Evolutionary conservation across 1,140 invertebrate genomes (phyloP).

Genomic region (Drosophila auraria): DNA sequence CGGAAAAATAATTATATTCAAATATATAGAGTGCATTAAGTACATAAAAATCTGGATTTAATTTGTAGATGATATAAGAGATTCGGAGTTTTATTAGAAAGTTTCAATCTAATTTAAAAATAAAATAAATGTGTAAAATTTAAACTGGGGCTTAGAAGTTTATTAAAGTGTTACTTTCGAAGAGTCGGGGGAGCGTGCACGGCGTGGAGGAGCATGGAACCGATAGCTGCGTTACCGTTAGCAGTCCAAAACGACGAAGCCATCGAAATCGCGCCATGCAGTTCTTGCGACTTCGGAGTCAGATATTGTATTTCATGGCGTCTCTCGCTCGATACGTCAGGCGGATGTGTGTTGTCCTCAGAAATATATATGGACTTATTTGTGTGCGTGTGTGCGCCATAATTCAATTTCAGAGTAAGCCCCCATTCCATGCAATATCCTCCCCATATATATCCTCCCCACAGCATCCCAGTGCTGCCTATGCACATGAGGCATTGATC

Average conservation of each 20-base stretch:
- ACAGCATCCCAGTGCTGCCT: not conserved
- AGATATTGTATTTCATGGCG: constrained; percentile 78
- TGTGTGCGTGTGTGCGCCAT: constrained; percentile 52
- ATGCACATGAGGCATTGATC: constrained; percentile 69
- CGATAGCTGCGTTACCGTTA: constrained; percentile 59
- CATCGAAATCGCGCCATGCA: constrained; percentile 70
- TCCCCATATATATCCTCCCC: not conserved
- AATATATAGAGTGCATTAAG: too few species aligned
- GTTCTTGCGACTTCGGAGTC: constrained; percentile 64
- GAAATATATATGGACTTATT: not conserved
- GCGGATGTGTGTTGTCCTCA: constrained; percentile 9
- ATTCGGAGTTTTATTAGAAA: fast-evolving
- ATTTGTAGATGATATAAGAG: too few species aligned
- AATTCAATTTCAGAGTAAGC: constrained; percentile 74
- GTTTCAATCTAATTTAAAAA: not conserved
- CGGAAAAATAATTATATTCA: not conserved
- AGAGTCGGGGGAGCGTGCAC: too few species aligned
- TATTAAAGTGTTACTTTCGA: not conserved
- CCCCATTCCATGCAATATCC: constrained; percentile 21
- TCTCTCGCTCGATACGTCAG: constrained; percentile 79
- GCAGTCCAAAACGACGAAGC: constrained; percentile 57
- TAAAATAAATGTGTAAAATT: not conserved
- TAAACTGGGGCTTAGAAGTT: too few species aligned
- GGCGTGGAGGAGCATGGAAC: not conserved
- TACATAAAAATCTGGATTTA: not conserved